Evolutionary conservation across 2,888 invertebrate species (phyloP).

Genomic region (Leucania comma): DNA sequence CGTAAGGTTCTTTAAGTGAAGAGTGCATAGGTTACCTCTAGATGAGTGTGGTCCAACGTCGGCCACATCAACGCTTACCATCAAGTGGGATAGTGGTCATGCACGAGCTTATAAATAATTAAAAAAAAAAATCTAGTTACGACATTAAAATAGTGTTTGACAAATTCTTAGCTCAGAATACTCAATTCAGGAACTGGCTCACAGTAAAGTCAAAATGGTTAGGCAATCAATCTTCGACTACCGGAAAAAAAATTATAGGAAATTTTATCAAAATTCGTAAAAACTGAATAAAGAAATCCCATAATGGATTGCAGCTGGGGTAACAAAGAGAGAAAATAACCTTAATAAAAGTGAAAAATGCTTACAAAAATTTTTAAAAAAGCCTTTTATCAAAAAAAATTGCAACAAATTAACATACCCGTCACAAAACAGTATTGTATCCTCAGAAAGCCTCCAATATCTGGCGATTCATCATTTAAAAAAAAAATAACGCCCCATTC

Average conservation of each 20-base stretch:
- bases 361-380: background rate
- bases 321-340: background rate
- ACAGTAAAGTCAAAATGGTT: too few species aligned
- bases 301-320: background rate
- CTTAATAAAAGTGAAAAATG: background rate
- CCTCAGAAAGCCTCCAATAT: constrained; percentile 44
- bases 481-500: constrained; percentile 57
- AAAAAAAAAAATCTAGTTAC: too few species aligned
- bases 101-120: too few species aligned
- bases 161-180: background rate
- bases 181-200: background rate
- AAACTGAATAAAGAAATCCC: background rate
- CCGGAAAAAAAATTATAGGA: too few species aligned
- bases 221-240: too few species aligned
- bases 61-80: too few species aligned
- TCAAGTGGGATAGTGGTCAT: too few species aligned
- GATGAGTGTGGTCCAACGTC: too few species aligned
- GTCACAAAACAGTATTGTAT: constrained; percentile 43
- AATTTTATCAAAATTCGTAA: too few species aligned
- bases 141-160: background rate
- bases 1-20: too few species aligned
- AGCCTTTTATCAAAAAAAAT: background rate
- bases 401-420: constrained; percentile 42
- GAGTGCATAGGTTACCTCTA: too few species aligned
- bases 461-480: constrained; percentile 68